These are phyloP conservation scores for Dermochelys coriacea DNA, from an alignment of 2,797 vertebrate species.

Conservation along the genomic window DNA sequence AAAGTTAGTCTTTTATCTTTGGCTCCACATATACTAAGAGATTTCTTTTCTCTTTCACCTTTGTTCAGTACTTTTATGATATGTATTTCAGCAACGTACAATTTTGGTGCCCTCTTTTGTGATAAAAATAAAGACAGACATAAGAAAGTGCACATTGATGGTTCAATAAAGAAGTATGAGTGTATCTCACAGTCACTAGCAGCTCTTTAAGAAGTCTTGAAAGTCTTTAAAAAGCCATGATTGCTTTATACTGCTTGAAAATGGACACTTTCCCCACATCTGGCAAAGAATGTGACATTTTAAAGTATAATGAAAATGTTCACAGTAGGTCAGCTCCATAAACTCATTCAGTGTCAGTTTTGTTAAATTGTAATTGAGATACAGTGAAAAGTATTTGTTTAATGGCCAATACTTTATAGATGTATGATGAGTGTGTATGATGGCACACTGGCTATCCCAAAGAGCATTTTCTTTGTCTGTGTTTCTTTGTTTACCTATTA, in stretches of 20 bases:
- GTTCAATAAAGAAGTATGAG: constrained; percentile 65
- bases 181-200: constrained; percentile 52
- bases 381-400: constrained; percentile 39
- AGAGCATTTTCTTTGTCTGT: not conserved
- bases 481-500: constrained; percentile 23
- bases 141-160: constrained; percentile 59
- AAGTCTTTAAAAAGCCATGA: constrained; percentile 57
- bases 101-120: not conserved
- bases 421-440: constrained; percentile 12
- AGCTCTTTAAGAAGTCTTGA: constrained; percentile 62
- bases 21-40: constrained; percentile 57
- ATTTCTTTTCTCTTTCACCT: constrained; percentile 60
- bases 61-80: constrained; percentile 19
- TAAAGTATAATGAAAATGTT: constrained; percentile 48
- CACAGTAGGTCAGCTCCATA: constrained; percentile 44
- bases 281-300: constrained; percentile 66
- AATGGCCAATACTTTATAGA: constrained; percentile 9
- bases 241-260: constrained; percentile 52
- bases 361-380: constrained; percentile 14
- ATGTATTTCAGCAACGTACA: not conserved
- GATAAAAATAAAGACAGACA: constrained; percentile 31
- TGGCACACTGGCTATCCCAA: constrained; percentile 10
- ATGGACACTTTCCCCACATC: constrained; percentile 43
- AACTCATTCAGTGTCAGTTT: not conserved
- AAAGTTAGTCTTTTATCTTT: not conserved